These are phyloP conservation scores for Anthonomus grandis DNA, from an alignment of 1,140 invertebrate species.

Conservation along the genomic window DNA sequence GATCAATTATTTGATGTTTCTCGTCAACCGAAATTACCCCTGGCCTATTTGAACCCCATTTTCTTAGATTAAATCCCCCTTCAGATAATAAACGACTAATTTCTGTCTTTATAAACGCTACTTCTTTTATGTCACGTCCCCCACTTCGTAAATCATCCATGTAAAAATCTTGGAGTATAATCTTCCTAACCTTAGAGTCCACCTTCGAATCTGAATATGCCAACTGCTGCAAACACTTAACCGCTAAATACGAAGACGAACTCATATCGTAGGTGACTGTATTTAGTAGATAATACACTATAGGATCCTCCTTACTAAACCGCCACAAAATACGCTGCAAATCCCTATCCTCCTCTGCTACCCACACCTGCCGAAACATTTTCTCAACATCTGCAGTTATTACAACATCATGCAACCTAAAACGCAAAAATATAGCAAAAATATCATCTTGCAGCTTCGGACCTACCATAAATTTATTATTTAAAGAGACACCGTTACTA, in stretches of 20 bases:
- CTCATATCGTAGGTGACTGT: conserved; percentile 39
- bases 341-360: conserved; percentile 46
- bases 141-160: conserved; percentile 48
- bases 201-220: conserved; percentile 36
- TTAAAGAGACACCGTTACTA: conserved; percentile 45
- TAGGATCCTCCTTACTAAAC: conserved; percentile 13
- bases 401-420: conserved; percentile 39
- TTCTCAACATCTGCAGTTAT: too few species aligned
- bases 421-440: conserved; percentile 35
- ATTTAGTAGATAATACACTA: conserved; percentile 35
- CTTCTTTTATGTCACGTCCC: conserved; percentile 32
- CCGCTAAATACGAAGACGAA: background rate
- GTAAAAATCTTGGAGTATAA: conserved; percentile 33
- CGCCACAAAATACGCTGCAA: conserved; percentile 46
- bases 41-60: conserved; percentile 34
- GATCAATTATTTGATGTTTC: background rate
- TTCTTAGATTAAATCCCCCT: conserved; percentile 34
- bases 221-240: conserved; percentile 39
- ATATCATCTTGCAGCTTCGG: conserved; percentile 47
- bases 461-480: conserved; percentile 43
- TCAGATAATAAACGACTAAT: conserved; percentile 16
- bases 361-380: too few species aligned
- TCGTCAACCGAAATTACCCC: conserved; percentile 1
- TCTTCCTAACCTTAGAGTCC: conserved; percentile 17
- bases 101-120: conserved; percentile 21